Base-by-base conservation (phyloP, 2,113 vertebrate genomes). In the Chloropsis hardwickii region DNA sequence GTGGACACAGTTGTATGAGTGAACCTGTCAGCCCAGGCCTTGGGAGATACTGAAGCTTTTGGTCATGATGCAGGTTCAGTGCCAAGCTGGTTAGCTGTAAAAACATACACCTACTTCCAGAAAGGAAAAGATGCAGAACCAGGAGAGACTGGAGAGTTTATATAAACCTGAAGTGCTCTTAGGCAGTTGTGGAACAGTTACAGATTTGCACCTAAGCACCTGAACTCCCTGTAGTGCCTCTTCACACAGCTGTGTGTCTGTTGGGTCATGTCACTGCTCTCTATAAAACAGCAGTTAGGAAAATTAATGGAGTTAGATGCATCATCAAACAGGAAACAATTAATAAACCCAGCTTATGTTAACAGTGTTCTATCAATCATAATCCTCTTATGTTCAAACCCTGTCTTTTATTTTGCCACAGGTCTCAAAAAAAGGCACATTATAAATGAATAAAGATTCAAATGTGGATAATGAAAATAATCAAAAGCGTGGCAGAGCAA, bases 1-100 rank as follows among this genome's bases (percentile, higher is more conserved):
- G n/a, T 9, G 13, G 8, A 4, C 25, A 15, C 2, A 0, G 6
- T 9, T 77, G 35, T 28, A 11, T 6, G 56, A 29, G 18, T 8
- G 54, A 76, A 23, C 29, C 20, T 54, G 12, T 19, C 29, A 42
- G 35, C 22, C 35, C 40, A 45, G 14, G 31, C 47, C 44, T 80
- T 66, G 2, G 7, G 76, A 54, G 28, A 24, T 14, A 18, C 9
- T 18, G 35, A 47, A 70, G 19, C 23, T n/a, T 89, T 31, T 25
- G 64, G 29, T 76, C 25, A 12, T 4, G 2, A 35, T 13, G 10
- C 64, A 84, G 48, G 33, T 72, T 76, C 66, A 44, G 16, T 70
- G 56, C 60, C 40, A 70, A 65, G n/a, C 50, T 62, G 35, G 67
- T 25, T 50, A 22, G 39, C 62, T 57, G 6, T 71, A n/a, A 85